Base-by-base conservation (phyloP, 35 echinoderm and acorn worm species). In the Chiridota heheva region DNA sequence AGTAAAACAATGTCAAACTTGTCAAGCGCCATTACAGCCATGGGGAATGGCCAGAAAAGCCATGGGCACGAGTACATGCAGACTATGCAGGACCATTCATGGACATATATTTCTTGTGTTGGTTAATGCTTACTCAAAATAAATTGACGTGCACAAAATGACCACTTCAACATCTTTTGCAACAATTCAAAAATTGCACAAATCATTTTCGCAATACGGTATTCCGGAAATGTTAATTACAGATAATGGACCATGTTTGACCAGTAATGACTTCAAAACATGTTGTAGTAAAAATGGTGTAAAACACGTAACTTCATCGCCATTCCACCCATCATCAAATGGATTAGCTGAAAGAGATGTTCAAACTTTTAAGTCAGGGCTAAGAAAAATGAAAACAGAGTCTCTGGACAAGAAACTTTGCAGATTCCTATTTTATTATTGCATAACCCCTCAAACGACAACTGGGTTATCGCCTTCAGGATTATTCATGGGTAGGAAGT, bases 11-110 rank as follows among this genome's bases (percentile, higher is more conserved):
- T 91, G 90, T 36, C 15, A 16, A 3, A 30, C 4, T 47, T 88
- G 85, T 47, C 35, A 77, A 78, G 69, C 78, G 37, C 90, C 78
- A 1, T 26, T 82, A 4, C 70, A 93, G n/a, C 78, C 78, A 36
- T 88, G 90, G 90, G 78, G n/a, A 86, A 58, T 88, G 56, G 42
- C 84, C 90, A 10, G 83, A 22, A 41, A 22, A 26, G 0, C 84
- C 90, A 51, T 87, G 84, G 70, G 49, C n/a, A 40, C 2, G 78
- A 15, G 15, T 93, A 4, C 90, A 88, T 42, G 41, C 84, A 58
- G 78, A 93, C 44, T 92, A 82, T 86, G 83, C 90, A 3, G 83
- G 77, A 51, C 90, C 83, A 73, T 66, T 88, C 2, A 42, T 81
- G 32, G 64, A 69, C 4, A 48, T 61, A 5, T 79, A 85, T 71